Conservation (phyloP, 2,113 vertebrate genomes). For the Camelus bactrianus region DNA sequence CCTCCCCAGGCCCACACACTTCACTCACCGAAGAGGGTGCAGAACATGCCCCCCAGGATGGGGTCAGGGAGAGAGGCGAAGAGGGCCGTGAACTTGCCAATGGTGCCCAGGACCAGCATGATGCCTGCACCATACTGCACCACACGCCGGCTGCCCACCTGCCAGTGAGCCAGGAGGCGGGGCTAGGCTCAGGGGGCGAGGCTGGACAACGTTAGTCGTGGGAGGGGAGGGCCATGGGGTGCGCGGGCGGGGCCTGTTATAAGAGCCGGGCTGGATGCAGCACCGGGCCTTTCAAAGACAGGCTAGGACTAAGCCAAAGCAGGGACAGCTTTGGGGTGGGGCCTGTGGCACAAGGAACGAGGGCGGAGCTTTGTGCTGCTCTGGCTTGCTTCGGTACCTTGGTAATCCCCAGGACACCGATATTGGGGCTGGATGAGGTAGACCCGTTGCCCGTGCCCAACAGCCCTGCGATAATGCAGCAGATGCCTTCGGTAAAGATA, state of each 20-base stretch:
- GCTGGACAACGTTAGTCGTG: fast-evolving
- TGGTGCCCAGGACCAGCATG: conserved; percentile 95
- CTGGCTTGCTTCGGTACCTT: conserved; percentile 83
- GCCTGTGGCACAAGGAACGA: background rate
- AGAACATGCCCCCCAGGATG: conserved; percentile 98
- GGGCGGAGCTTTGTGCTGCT: background rate
- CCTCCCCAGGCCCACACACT: fast-evolving
- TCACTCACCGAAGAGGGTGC: conserved; percentile 95
- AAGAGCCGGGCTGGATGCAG: background rate
- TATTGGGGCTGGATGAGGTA: conserved; percentile 92
- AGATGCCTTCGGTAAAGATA: conserved; percentile 91
- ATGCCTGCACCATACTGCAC: conserved; percentile 96
- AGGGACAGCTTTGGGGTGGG: background rate
- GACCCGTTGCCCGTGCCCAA: conserved; percentile 91
- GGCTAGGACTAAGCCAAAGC: background rate
- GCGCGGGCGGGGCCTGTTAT: background rate
- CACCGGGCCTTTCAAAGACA: background rate
- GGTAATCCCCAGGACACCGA: conserved; percentile 91
- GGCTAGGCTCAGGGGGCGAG: background rate
- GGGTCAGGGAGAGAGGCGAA: conserved; percentile 97
- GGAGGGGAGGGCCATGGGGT: background rate
- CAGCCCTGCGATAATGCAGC: conserved; percentile 90
- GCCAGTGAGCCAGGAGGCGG: conserved; percentile 12
- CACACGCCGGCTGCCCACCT: conserved; percentile 98
- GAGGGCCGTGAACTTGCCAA: conserved; percentile 97